These are phyloP conservation scores for Ptyas mucosa DNA, from an alignment of 2,113 vertebrate species.

Conservation along the genomic window DNA sequence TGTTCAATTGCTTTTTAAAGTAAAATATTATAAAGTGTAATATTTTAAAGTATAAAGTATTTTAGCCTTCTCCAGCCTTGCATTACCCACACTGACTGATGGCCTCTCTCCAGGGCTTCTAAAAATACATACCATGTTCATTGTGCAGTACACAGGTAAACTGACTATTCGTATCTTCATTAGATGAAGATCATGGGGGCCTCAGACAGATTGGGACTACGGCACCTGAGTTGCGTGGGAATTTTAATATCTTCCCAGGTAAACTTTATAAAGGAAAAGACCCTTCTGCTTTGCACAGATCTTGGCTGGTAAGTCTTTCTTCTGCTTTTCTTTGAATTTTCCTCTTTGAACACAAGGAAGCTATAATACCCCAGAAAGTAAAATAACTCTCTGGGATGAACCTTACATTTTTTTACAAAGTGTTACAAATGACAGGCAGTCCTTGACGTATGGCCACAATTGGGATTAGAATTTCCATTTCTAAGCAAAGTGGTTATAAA, in stretches of 20 bases:
- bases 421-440: neutral
- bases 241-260: neutral
- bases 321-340: neutral
- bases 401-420: neutral
- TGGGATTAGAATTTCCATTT: neutral
- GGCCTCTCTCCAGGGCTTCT: neutral
- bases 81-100: neutral
- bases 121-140: neutral
- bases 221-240: neutral
- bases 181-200: neutral
- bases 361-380: neutral
- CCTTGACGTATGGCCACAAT: neutral
- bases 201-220: neutral
- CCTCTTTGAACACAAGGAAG: neutral
- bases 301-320: neutral
- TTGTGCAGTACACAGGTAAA: neutral
- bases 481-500: neutral
- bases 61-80: neutral
- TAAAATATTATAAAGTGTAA: neutral
- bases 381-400: neutral
- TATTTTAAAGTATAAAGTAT: too few species aligned
- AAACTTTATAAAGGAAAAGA: neutral
- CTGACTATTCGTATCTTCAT: neutral
- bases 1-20: neutral
- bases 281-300: neutral